Percentiles rank a stretch among this genome's conserved stretches.
phyloP scores from a whole-genome alignment of 1,140 invertebrate species.

The Psix sp. region DNA sequence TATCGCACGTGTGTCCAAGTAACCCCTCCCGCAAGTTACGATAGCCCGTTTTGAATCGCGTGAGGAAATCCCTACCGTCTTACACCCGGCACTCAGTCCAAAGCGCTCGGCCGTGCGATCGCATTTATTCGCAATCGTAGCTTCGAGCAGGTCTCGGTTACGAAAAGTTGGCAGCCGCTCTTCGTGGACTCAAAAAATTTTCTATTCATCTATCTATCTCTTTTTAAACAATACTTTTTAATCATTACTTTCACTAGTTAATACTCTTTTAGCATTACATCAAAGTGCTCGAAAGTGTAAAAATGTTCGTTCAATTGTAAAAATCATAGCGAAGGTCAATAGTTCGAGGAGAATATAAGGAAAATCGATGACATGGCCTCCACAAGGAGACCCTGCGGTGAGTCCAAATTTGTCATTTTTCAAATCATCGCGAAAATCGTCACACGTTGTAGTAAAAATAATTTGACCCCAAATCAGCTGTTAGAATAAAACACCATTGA shows the following conservation, averaged over 20 bases:
- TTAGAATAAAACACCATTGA: no score
- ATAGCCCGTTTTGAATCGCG: slow-evolving; percentile 32
- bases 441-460: no score
- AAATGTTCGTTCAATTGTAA: no score
- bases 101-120: slow-evolving; percentile 37
- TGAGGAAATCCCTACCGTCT: slow-evolving; percentile 46
- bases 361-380: slow-evolving; percentile 25
- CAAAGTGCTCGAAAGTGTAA: no score
- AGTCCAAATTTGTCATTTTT: no score
- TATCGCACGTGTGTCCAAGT: slow-evolving; percentile 38
- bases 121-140: slow-evolving; percentile 44
- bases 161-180: slow-evolving; percentile 22
- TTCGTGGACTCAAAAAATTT: neutral
- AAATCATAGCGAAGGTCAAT: no score
- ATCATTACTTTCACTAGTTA: no score
- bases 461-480: no score
- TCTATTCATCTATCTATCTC: neutral
- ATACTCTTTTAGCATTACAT: no score
- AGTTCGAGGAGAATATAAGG: no score
- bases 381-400: slow-evolving; percentile 18
- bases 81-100: slow-evolving; percentile 15
- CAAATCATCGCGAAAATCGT: no score
- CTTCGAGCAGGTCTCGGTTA: slow-evolving; percentile 31
- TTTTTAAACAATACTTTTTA: neutral
- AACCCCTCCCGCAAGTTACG: slow-evolving; percentile 45